Base-by-base conservation (phyloP, 2,113 vertebrate genomes). In the Leucoraja erinaceus region DNA sequence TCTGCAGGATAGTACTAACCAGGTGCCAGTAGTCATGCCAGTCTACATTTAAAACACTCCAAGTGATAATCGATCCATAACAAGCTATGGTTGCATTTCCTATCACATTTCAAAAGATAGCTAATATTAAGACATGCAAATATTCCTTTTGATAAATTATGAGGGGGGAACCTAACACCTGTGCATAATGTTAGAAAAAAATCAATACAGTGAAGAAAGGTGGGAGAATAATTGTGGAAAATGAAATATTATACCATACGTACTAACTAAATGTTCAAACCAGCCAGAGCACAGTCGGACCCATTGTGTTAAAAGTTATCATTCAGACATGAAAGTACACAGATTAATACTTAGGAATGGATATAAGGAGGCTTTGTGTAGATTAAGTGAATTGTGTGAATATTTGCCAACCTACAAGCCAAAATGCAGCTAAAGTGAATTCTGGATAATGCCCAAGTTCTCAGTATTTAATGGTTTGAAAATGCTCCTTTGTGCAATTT, bases 331-430 rank as follows among this genome's bases (percentile, higher is more conserved):
- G 33, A 86, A 63, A 63, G 25, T 61, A 84, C 20, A 28, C 56
- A 84, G 54, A 59, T 56, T 59, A 84, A 12, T 10, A 28, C 16
- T 28, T 25, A 25, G 47, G 22, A 56, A 83, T 83, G 79, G 18
- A 11, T 83, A 83, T 56, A 59, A 22, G 18, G 18, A 20, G 70
- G 70, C 18, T 20, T 61, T 28, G 11, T 11, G 11, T n/a, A 4
- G 10, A 61, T 81, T 22, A 81, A 81, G 33, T 84, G 81, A 61
- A 84, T 86, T 86, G 83, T 63, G 61, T 63, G 63, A 63, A 86
- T 63, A 86, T 31, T 86, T 86, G 4, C n/a, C 25, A 86, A 86
- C 28, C 83, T 28, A 61, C 22, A 81, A 1, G 20, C 16, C 47
- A 86, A 61, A 10, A 14, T 61, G 25, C 61, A 84, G 25, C 56